Evolutionary conservation across 2,113 vertebrate genomes (phyloP).

Genomic region (Rissa tridactyla): DNA sequence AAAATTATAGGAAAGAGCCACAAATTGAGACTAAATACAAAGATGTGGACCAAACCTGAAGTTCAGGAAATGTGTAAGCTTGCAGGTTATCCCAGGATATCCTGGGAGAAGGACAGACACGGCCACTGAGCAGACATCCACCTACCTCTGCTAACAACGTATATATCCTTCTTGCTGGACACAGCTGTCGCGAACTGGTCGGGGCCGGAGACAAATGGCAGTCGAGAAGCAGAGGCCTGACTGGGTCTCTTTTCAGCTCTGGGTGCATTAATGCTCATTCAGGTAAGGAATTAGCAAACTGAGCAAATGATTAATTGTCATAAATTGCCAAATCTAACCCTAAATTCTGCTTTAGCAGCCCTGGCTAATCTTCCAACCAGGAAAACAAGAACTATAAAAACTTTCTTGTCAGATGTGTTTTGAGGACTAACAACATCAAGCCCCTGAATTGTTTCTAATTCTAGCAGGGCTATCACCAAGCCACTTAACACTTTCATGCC

Average conservation of each 20-base stretch:
- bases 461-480: background rate
- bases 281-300: background rate
- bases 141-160: background rate
- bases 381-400: background rate
- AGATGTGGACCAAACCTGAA: background rate
- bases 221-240: background rate
- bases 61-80: background rate
- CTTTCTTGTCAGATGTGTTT: background rate
- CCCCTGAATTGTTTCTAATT: background rate
- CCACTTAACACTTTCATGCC: background rate
- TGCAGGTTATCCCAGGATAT: background rate
- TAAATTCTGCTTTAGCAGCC: background rate
- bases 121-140: background rate
- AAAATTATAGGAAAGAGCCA: background rate
- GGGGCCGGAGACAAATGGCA: background rate
- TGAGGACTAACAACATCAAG: background rate
- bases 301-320: background rate
- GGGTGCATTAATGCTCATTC: background rate
- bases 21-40: background rate
- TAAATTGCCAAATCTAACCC: background rate
- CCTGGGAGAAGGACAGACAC: background rate
- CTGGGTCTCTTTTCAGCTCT: background rate
- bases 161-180: background rate
- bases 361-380: background rate
- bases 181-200: background rate